Percentiles rank a stretch among this genome's conserved stretches.
Evolutionary conservation across 2,113 vertebrate genomes (phyloP).

Genomic region (Melanocharis versteri): DNA sequence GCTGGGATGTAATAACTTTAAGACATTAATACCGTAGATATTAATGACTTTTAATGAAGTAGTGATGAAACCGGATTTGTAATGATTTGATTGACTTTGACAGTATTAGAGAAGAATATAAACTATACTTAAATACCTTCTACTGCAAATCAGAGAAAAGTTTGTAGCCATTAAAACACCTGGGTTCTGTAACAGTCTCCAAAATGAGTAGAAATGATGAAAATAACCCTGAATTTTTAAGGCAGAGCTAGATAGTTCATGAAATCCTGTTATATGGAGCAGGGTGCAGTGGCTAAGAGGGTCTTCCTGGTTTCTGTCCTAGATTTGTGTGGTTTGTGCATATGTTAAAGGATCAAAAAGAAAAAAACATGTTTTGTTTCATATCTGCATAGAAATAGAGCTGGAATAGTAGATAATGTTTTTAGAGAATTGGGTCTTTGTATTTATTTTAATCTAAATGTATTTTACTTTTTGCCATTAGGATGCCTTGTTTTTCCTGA

Average conservation of each 20-base stretch:
- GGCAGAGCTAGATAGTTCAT: background rate
- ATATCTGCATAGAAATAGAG: background rate
- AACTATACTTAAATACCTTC: background rate
- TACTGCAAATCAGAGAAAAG: background rate
- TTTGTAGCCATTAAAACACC: background rate
- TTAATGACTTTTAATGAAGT: background rate
- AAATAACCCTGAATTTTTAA: background rate
- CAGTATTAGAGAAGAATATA: background rate
- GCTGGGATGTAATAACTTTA: background rate
- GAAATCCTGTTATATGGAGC: background rate
- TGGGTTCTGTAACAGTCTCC: background rate
- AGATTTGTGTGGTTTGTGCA: background rate
- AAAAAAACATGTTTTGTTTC: background rate
- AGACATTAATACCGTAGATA: background rate
- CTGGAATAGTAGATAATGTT: background rate
- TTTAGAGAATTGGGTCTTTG: background rate
- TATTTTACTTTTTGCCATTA: conserved; percentile 49
- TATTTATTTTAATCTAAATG: background rate
- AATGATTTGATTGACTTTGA: background rate
- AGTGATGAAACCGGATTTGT: background rate
- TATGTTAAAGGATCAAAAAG: background rate
- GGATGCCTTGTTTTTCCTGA: conserved; percentile 98
- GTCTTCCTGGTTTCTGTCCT: background rate
- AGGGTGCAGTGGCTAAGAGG: background rate
- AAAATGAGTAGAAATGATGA: background rate